Conservation (phyloP, 1,140 invertebrate genomes). For the Micrasema minimum region DNA sequence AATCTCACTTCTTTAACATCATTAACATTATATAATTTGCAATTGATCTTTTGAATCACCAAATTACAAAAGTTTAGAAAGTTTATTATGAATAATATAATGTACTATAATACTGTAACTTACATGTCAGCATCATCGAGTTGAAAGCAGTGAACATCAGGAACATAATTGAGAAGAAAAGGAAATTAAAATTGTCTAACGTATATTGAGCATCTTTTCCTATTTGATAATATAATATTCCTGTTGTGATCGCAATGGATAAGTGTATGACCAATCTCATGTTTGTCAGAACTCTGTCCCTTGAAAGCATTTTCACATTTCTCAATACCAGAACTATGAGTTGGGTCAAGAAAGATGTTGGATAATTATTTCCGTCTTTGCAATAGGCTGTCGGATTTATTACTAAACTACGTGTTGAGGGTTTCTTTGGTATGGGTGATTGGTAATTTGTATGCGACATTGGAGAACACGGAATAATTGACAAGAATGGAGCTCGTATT, state of each 20-base stretch:
- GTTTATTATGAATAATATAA: too few relatives aligned
- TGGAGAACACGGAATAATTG: constrained; percentile 1
- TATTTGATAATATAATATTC: constrained; percentile 82
- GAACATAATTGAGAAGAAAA: constrained; percentile 87
- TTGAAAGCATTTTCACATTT: constrained; percentile 70
- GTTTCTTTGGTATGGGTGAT: constrained; percentile 24
- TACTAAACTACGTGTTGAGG: constrained; percentile 27
- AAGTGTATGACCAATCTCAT: constrained; percentile 81
- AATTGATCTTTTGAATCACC: too few relatives aligned
- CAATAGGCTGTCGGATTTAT: constrained; percentile 56
- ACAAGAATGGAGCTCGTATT: constrained; percentile 59
- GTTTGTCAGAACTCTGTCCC: constrained; percentile 76
- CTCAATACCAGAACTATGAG: constrained; percentile 72
- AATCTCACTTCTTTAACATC: too few relatives aligned
- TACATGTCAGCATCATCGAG: constrained; percentile 87
- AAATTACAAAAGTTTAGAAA: too few relatives aligned
- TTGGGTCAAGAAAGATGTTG: constrained; percentile 75
- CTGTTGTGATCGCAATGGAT: constrained; percentile 80
- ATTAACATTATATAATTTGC: too few relatives aligned
- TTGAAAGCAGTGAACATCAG: constrained; percentile 90
- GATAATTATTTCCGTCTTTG: constrained; percentile 61
- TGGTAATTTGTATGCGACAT: constrained; percentile 28
- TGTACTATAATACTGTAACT: too few relatives aligned
- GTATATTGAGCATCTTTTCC: constrained; percentile 80
- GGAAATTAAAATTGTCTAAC: constrained; percentile 79